These are phyloP conservation scores for Myotis lucifugus DNA, from an alignment of 2,113 vertebrate genomes.

Conservation along the genomic window DNA sequence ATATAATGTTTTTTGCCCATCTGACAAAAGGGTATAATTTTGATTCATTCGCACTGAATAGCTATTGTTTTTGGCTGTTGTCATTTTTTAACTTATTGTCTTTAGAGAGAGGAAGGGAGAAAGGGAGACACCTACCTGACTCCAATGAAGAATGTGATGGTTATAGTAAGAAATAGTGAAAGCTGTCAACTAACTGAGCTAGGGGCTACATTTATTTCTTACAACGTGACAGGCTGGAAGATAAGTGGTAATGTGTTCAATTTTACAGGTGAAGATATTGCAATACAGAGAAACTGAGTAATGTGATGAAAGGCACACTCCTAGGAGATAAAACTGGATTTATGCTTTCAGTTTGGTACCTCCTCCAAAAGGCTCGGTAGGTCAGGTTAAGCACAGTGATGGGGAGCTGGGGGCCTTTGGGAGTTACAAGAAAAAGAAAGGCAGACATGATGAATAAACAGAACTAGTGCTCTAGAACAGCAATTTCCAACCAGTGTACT, in stretches of 20 bases:
- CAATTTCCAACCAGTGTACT: background rate
- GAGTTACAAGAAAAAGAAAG: background rate
- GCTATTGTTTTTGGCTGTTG: background rate
- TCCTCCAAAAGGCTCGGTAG: background rate
- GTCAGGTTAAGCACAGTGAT: background rate
- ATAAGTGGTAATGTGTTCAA: background rate
- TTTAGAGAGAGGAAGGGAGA: too few relatives aligned
- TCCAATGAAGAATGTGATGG: background rate
- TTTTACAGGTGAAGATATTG: background rate
- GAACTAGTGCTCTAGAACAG: background rate
- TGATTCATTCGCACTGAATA: too few relatives aligned
- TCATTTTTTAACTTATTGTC: background rate
- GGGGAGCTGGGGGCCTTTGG: background rate
- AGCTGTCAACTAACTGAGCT: background rate
- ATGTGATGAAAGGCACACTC: background rate
- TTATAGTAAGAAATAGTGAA: background rate
- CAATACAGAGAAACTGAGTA: slow-evolving; percentile 12
- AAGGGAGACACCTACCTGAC: background rate
- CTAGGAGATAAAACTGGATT: background rate
- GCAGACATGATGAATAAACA: background rate
- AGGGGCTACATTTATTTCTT: slow-evolving; percentile 1
- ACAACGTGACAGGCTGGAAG: background rate
- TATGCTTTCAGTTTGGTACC: background rate
- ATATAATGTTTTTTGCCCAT: too few relatives aligned
- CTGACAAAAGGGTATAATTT: too few relatives aligned